These are phyloP conservation scores for Phalloptychus januarius DNA, from an alignment of 2,797 vertebrate genomes.

Conservation along the genomic window DNA sequence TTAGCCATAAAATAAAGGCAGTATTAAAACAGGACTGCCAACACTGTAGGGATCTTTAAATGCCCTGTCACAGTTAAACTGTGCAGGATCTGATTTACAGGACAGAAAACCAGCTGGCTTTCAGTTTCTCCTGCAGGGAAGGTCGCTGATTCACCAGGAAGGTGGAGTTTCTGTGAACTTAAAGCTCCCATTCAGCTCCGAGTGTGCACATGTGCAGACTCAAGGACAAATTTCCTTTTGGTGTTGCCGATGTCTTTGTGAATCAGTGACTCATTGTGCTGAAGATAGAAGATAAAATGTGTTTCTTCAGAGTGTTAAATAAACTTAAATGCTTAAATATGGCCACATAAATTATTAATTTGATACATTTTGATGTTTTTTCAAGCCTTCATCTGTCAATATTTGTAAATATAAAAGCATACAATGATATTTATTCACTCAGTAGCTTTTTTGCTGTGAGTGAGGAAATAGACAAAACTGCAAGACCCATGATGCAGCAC, in stretches of 20 bases:
- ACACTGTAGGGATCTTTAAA: slow-evolving; percentile 17
- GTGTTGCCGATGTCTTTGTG: slow-evolving; percentile 11
- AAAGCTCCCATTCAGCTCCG: slow-evolving; percentile 29
- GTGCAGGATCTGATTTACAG: slow-evolving; percentile 3
- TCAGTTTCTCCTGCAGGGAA: slow-evolving; percentile 40
- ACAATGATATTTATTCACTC: background rate
- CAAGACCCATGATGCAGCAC: background rate
- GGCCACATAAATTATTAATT: background rate
- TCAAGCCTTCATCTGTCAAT: background rate
- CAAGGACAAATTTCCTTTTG: slow-evolving; percentile 22
- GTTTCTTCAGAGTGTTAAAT: background rate
- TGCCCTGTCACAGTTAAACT: background rate
- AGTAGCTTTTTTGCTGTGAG: background rate
- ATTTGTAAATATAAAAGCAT: background rate
- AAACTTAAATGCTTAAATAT: background rate
- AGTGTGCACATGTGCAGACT: slow-evolving; percentile 19
- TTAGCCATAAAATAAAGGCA: background rate
- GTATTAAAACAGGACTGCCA: background rate
- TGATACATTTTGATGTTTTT: background rate
- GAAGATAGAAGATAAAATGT: background rate
- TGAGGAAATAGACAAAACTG: background rate
- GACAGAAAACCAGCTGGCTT: slow-evolving; percentile 24
- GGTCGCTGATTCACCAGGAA: slow-evolving; percentile 24
- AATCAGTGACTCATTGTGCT: slow-evolving; percentile 40
- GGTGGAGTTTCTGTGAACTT: slow-evolving; percentile 32